Evolutionary conservation across 2,797 vertebrate genomes (phyloP).

Genomic region (Scyliorhinus canicula): DNA sequence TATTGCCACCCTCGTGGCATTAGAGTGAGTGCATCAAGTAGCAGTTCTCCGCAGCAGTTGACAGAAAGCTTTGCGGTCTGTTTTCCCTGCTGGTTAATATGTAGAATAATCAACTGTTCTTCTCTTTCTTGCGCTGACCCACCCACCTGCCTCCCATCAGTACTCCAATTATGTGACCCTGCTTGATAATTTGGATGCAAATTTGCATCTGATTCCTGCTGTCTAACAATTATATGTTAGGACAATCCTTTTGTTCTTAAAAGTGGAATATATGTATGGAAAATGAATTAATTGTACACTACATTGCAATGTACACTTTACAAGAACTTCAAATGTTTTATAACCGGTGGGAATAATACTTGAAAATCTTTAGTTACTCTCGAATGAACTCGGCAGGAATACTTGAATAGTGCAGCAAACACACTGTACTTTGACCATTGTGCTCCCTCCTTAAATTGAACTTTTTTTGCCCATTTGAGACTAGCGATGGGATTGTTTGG

Average conservation of each 20-base stretch:
- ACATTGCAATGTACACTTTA: background rate
- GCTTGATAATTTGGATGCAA: background rate
- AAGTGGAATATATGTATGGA: background rate
- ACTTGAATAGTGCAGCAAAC: background rate
- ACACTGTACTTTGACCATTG: background rate
- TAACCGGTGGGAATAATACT: background rate
- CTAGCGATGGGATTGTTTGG: too few relatives aligned
- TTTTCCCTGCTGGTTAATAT: background rate
- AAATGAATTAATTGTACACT: background rate
- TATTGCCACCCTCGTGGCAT: too few relatives aligned
- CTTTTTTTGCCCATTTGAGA: background rate
- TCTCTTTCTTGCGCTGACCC: too few relatives aligned
- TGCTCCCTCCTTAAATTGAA: too few relatives aligned
- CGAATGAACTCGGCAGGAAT: background rate
- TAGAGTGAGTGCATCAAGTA: too few relatives aligned
- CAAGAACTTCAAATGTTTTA: background rate
- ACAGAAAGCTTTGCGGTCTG: background rate
- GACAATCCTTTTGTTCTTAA: background rate
- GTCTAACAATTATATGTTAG: too few relatives aligned
- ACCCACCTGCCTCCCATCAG: background rate
- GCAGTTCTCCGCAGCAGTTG: background rate
- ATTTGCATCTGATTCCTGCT: background rate
- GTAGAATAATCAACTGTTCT: too few relatives aligned
- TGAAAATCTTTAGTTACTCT: background rate
- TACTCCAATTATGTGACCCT: background rate